Evolutionary conservation across 2,888 invertebrate genomes (phyloP), one percentile per base, ranked within the genome.

Genomic region (Stenchaetothrips biformis): DNA sequence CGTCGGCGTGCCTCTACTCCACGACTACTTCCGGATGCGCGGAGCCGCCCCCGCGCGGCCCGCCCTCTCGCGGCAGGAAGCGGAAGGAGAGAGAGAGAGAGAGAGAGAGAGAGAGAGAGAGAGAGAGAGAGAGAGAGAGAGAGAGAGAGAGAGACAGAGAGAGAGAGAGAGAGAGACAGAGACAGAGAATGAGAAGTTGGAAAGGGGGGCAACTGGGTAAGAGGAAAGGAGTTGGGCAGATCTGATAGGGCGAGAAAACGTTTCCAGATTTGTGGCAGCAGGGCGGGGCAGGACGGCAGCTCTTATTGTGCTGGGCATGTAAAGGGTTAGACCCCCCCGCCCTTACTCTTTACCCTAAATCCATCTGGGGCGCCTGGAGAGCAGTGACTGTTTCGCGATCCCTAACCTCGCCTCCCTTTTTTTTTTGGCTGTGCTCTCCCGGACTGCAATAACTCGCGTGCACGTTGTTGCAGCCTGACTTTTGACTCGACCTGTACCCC

Each of bases 61-160:
- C 37, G 37, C 37, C 37, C 37, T 37, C 37, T 37, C 37, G 37
- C 37, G 37, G 37, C 37, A 37, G 53, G 53, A 53, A 53, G 16
- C 53, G 53, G 53, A 53, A 53, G 16, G 53, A 53, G 53, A 16
- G 53, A 1, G 53, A 7, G 7, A 18, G 13, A 59, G 59, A 16
- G 59, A 59, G 59, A 59, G 59, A 13, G 59, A 59, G 59, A 59
- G 59, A 59, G 59, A 59, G 59, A 59, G 59, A 59, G 59, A 59
- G 59, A 59, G 59, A 59, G 59, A 59, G 59, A 59, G 59, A 74
- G 67, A 74, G 21, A 21, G 67, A 74, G 67, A 74, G 67, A 74
- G 67, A 74, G 67, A 74, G 67, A 74, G 21, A 21, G 67, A 74
- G 67, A 74, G 67, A 74, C 25, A 74, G 67, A 74, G 67, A 74